Base-by-base conservation (phyloP, 1,140 invertebrate genomes). In the Drosophila sturtevanti region DNA sequence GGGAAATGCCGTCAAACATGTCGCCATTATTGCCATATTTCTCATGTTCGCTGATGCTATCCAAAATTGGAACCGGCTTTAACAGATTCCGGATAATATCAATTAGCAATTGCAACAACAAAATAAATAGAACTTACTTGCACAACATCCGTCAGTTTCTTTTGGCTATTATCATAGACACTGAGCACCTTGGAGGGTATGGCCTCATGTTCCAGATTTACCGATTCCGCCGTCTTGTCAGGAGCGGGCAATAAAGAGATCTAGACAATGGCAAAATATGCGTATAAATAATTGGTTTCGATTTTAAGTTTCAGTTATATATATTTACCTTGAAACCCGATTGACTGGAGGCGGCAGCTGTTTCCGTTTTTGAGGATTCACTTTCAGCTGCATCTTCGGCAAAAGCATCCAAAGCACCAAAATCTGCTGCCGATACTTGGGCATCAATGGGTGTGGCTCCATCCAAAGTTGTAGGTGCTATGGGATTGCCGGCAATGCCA, bases 11-110 rank as follows among this genome's bases (percentile, higher is more conserved):
- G 10, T 91, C 91, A 56, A 94, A 93, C 69, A 92, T 92, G 69
- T 94, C 93, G 3, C 93, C 94, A 18, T 89, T 91, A 70, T 95
- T 95, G 12, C 94, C 94, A 77, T 94, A 94, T 69, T 94, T 94
- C 11, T 95, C 94, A 48, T 94, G 91, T 68, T 94, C 93, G 35
- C 75, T 85, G 52, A 94, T 94, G 48, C 92, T 89, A 59, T 95
- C 94, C 54, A 95, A 91, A 34, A 95, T 89, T 5, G 94, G 93
- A 10, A 85, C 91, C 0, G 94, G 94, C 91, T 92, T 34, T 34
- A 3, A n/a, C n/a, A n/a, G 16, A 21, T 48, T 48, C 41, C 41
- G 41, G 41, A n/a, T 10, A 21, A 16, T 10, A 21, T 7, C 11
- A 35, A 12, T 12, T 12, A 12, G 31, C 1, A 60, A 37, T 51